phyloP scores from a whole-genome alignment of 2,113 vertebrate genomes.

The Pygoscelis adeliae region DNA sequence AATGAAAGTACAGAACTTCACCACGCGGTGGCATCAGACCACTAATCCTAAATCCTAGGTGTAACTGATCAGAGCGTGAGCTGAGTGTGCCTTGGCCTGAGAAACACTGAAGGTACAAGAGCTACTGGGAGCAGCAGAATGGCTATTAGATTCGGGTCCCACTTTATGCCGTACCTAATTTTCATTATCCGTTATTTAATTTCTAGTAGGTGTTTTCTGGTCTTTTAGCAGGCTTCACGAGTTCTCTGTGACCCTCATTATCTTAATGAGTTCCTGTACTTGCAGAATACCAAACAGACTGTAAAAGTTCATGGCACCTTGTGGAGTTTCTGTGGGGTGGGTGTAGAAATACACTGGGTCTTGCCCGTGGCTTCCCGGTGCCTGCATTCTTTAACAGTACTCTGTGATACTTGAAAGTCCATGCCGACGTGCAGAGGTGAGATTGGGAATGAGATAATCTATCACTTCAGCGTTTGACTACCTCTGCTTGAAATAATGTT shows the following conservation, averaged over 20 bases:
- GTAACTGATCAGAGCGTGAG: neutral
- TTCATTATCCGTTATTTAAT: neutral
- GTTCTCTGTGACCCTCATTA: neutral
- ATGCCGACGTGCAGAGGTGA: neutral
- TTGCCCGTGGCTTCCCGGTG: neutral
- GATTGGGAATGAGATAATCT: neutral
- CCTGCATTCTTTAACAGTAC: neutral
- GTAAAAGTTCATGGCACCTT: neutral
- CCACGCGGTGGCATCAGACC: slow-evolving; percentile 56
- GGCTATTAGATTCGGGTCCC: neutral
- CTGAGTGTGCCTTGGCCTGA: neutral
- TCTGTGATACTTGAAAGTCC: neutral
- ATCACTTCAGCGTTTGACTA: neutral
- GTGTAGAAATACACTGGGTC: neutral
- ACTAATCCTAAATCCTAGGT: neutral
- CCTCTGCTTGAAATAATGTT: neutral
- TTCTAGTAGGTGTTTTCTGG: neutral
- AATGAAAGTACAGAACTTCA: neutral
- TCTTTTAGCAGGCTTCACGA: neutral
- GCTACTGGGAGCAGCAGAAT: neutral
- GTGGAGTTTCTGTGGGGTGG: neutral
- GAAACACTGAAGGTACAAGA: neutral
- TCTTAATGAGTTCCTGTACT: neutral
- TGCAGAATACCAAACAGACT: neutral
- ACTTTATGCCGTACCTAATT: neutral